Conservation (phyloP, 2,888 invertebrate genomes). For the Trichopoda pennipes region DNA sequence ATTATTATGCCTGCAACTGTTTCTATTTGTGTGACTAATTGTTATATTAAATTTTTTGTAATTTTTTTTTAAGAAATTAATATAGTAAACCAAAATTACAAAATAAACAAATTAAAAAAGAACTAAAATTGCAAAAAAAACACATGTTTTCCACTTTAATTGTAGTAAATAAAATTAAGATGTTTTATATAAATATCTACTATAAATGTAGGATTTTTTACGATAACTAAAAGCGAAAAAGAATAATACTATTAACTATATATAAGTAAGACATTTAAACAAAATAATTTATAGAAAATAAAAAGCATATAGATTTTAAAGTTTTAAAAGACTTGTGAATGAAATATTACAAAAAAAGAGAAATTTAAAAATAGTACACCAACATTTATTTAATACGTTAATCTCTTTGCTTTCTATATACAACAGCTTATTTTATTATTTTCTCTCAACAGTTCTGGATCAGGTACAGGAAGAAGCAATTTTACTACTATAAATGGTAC, state of each 20-base stretch:
- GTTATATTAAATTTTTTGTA: constrained; percentile 28
- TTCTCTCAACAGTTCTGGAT: too few relatives aligned
- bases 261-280: constrained; percentile 4
- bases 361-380: neutral
- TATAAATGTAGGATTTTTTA: constrained; percentile 53
- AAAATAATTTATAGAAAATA: neutral
- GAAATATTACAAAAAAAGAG: neutral
- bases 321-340: constrained; percentile 38
- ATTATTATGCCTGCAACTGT: constrained; percentile 35
- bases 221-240: constrained; percentile 16
- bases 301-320: neutral
- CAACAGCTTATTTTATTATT: too few relatives aligned
- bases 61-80: constrained; percentile 1
- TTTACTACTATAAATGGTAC: too few relatives aligned
- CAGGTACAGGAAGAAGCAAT: too few relatives aligned
- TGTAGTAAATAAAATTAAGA: constrained; percentile 31
- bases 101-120: neutral
- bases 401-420: too few relatives aligned
- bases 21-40: constrained; percentile 13
- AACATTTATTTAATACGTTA: neutral
- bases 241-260: constrained; percentile 17
- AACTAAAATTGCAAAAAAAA: constrained; percentile 20
- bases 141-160: constrained; percentile 61
- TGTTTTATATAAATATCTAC: constrained; percentile 24
- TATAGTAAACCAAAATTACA: constrained; percentile 3